These are phyloP conservation scores for Apodemia duryi DNA, from an alignment of 2,888 invertebrate species.

Conservation along the genomic window DNA sequence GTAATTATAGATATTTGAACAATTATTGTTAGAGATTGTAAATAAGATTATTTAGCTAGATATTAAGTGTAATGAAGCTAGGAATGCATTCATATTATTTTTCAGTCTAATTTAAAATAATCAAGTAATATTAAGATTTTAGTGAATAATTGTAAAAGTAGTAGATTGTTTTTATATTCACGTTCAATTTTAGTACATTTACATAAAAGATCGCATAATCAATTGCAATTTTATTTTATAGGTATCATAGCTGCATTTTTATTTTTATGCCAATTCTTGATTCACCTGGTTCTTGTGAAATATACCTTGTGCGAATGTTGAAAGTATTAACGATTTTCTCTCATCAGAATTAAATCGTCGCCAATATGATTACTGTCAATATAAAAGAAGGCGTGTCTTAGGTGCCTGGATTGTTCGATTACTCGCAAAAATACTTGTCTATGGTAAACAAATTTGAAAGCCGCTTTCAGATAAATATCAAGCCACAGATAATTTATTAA, in stretches of 20 bases:
- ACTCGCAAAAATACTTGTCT: too few species aligned
- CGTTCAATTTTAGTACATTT: conserved; percentile 13
- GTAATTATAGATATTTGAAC: conserved; percentile 57
- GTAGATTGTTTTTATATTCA: conserved; percentile 26
- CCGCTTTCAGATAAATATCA: too few species aligned
- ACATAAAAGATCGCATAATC: conserved; percentile 1
- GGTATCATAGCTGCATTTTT: conserved; percentile 1
- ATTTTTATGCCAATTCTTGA: neutral
- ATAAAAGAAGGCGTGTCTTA: too few species aligned
- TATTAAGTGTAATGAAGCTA: conserved; percentile 66
- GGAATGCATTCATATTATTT: conserved; percentile 69
- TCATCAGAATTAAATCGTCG: too few species aligned
- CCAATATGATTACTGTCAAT: too few species aligned
- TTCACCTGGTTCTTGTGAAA: neutral
- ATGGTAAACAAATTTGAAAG: too few species aligned
- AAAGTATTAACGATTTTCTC: too few species aligned
- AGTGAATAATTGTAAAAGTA: conserved; percentile 33
- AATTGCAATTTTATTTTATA: conserved; percentile 1
- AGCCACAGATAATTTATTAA: too few species aligned
- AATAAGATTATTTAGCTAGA: conserved; percentile 71
- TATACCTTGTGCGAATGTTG: too few species aligned
- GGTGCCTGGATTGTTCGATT: too few species aligned
- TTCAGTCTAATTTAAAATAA: conserved; percentile 64
- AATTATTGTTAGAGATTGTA: conserved; percentile 68
- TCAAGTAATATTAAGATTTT: conserved; percentile 43